Evolutionary conservation across 2,797 vertebrate species (phyloP), one percentile per base, ranked within the genome.

Genomic region (Tokudaia tokunoshimensis): DNA sequence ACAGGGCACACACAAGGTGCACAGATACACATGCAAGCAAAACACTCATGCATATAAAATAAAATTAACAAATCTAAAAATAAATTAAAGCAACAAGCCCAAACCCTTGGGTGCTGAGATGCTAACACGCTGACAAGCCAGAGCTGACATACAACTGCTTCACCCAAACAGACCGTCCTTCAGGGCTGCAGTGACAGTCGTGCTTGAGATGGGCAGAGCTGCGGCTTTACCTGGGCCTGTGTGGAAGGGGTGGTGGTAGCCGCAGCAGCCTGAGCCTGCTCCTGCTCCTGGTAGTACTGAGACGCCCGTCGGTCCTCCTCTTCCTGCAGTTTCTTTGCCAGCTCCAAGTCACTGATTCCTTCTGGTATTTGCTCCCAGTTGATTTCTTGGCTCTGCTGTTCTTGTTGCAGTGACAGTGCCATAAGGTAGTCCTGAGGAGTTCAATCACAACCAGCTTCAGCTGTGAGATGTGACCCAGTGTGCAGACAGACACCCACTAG

Each of bases 391-490:
- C 98, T 99, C 98, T 99, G 99, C 98, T 99, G 99, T 98, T 99
- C 99, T 99, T 99, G 99, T 99, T 99, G 99, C 95, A 99, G 99
- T 52, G 99, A 99, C 98, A 99, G 98, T 3, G 99, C 99, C 99
- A 99, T 99, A 98, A 99, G 98, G 98, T 99, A 99, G 98, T 99
- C 99, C 99, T 99, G 97, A 86, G 92, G 31, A 94, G 96, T 61
- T 96, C 97, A 98, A 41, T 15, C 55, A 88, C 37, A 82, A 44
- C 47, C 1, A 22, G 29, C 57, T 50, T 97, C 92, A 98, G 76
- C 80, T 63, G 50, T 55, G 82, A 94, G 50, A 94, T 37, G 89
- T 94, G 84, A 87, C 76, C 67, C 22, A 86, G 87, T 82, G 10
- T 79, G 92, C 92, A 92, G 85, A 79, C 0, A 96, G 59, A 81